Base-by-base conservation (phyloP, 2,888 invertebrate genomes). In the Dynastes hyllus region DNA sequence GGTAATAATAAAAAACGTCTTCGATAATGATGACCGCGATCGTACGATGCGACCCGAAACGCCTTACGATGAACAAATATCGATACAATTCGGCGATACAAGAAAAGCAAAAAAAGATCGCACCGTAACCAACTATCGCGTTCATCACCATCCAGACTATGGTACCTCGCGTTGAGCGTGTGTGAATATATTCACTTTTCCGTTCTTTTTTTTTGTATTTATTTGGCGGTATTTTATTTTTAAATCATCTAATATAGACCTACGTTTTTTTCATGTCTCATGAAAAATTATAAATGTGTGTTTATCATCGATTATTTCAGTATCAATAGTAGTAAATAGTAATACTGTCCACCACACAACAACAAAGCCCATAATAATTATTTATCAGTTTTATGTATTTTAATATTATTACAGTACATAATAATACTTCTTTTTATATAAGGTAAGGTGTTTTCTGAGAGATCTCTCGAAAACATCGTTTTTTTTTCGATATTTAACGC, bases 181-280 rank as follows among this genome's bases (percentile, higher is more conserved):
- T 13, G 22, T 8, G n/a, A 11, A 6, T 22, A 16, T 22, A 13
- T 22, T 22, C 16, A n/a, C 55, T 55, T 55, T 45, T 2, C 45
- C 45, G 8, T 11, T 45, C 45, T 45, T 45, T 8, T 37, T 22
- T 45, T 45, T 11, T 45, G 45, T 45, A 8, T 11, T 45, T 45
- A 45, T 45, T 45, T 45, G 6, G 6, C 45, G 45, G 11, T 45
- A 2, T 45, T 45, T 67, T 45, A n/a, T 51, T 70, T 76, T 79
- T 61, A 86, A 84, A 84, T 87, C 87, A 89, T 89, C 89, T 89
- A 89, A 89, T 89, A 89, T 89, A 89, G 89, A 89, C 88, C 89
- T 89, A 89, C 89, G 81, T 85, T 88, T 85, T 88, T 89, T 88
- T 87, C 86, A 88, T 88, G 85, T 87, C 84, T 85, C 86, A 88